These are phyloP conservation scores for Chelon labrosus DNA, from an alignment of 2,797 vertebrate species.

Conservation along the genomic window DNA sequence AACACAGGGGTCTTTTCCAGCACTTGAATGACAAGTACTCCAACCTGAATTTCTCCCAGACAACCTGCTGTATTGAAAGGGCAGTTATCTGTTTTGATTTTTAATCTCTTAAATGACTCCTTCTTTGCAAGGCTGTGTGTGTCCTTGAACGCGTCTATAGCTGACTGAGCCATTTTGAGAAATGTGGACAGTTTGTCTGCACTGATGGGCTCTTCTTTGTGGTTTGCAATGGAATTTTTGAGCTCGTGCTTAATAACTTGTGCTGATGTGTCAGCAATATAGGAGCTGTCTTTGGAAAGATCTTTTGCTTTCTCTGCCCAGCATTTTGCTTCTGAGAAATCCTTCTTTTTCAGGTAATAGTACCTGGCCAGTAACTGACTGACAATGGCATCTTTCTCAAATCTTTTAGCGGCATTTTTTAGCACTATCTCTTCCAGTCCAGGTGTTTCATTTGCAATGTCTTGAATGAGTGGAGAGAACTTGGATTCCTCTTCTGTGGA, in stretches of 20 bases:
- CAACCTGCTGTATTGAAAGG: slow-evolving; percentile 72
- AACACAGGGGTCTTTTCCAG: slow-evolving; percentile 67
- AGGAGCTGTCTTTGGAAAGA: slow-evolving; percentile 68
- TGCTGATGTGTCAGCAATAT: slow-evolving; percentile 78
- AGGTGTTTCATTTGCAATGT: slow-evolving; percentile 67
- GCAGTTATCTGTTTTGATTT: slow-evolving; percentile 41
- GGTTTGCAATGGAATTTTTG: slow-evolving; percentile 45
- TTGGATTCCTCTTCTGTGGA: slow-evolving; percentile 30
- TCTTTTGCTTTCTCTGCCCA: slow-evolving; percentile 70
- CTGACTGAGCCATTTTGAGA: slow-evolving; percentile 71
- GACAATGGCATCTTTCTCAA: slow-evolving; percentile 68
- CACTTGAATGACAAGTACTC: slow-evolving; percentile 64
- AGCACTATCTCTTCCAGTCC: slow-evolving; percentile 71
- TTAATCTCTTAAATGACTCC: slow-evolving; percentile 43
- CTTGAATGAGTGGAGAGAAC: slow-evolving; percentile 78
- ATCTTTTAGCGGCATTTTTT: slow-evolving; percentile 70
- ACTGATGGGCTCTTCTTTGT: slow-evolving; percentile 37
- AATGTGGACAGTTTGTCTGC: slow-evolving; percentile 43
- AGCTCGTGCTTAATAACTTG: slow-evolving; percentile 78
- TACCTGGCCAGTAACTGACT: slow-evolving; percentile 80
- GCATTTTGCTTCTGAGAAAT: slow-evolving; percentile 61
- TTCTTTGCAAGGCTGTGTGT: slow-evolving; percentile 72
- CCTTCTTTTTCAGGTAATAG: slow-evolving; percentile 72
- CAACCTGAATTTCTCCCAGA: slow-evolving; percentile 76
- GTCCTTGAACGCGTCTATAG: slow-evolving; percentile 71